phyloP scores from a whole-genome alignment of 2,888 invertebrate species.

The Pollenia amentaria region DNA sequence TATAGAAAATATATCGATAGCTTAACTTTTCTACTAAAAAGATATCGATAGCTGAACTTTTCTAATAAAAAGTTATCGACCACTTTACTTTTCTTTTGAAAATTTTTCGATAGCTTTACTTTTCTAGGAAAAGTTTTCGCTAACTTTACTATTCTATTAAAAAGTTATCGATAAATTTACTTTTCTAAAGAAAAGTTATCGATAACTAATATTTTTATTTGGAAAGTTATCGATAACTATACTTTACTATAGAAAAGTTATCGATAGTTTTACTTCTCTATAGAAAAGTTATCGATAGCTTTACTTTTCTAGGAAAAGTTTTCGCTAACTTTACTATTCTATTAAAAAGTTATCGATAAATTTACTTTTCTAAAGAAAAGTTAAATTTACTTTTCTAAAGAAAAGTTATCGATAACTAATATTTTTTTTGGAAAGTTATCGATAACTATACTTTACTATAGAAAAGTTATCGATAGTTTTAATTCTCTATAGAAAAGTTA shows the following conservation, averaged over 20 bases:
- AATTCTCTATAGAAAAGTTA: background rate
- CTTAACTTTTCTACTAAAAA: background rate
- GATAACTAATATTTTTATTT: background rate
- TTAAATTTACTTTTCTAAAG: too few species aligned
- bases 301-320: too few species aligned
- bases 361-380: too few species aligned
- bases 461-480: background rate
- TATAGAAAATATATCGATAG: conserved; percentile 6
- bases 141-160: too few species aligned
- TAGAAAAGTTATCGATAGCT: too few species aligned
- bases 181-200: background rate
- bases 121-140: background rate
- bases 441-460: background rate
- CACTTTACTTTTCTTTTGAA: too few species aligned
- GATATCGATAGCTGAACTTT: background rate
- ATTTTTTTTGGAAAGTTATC: too few species aligned
- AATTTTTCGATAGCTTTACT: background rate
- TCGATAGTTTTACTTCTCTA: background rate
- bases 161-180: background rate
- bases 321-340: too few species aligned
- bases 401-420: too few species aligned
- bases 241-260: background rate
- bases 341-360: too few species aligned
- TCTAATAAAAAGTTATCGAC: background rate
- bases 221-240: background rate